Evolutionary conservation across 2,797 vertebrate genomes (phyloP), one percentile per base, ranked within the genome.

Genomic region (Sebastes dallii): DNA sequence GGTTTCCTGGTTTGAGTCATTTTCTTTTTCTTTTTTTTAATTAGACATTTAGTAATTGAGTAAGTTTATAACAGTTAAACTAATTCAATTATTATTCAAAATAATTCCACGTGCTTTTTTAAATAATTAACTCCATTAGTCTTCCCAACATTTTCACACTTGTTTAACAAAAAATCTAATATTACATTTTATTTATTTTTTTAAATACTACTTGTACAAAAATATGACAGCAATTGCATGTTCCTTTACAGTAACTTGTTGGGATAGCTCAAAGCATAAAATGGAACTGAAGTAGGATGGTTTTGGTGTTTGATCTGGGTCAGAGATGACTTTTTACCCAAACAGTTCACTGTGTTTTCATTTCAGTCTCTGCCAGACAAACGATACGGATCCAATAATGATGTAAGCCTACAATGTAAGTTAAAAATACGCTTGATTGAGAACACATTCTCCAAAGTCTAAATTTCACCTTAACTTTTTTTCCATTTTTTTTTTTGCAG

Each of bases 401-500:
- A 27, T 27, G 2, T 24, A 36, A 7, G 2, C 25, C 1, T 4
- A 8, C 9, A 6, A 1, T 84, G 85, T 85, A 78, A 76, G 83
- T 16, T n/a, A 42, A 69, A 61, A 2, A 14, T 1, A 11, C 5
- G 20, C 13, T 72, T 12, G 2, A 34, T 6, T 2, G 27, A 14
- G 4, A 18, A 8, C 1, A 16, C 25, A 46, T 65, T 13, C 3
- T 16, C 22, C 3, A 1, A 4, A 6, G 7, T 13, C 4, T 32
- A 34, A n/a, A 77, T 76, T 54, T 55, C 27, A 71, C 39, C 20
- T 18, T 3, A 27, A 10, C 22, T 66, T 55, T 24, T 24, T 36
- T 68, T 29, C 8, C 16, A 56, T 30, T 12, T 66, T 1, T 50
- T 55, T 55, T 55, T 65, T 60, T 66, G 22, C 78, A 93, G 92